Base-by-base conservation (phyloP, 2,888 invertebrate genomes). In the Kryphioiulus occultus region DNA sequence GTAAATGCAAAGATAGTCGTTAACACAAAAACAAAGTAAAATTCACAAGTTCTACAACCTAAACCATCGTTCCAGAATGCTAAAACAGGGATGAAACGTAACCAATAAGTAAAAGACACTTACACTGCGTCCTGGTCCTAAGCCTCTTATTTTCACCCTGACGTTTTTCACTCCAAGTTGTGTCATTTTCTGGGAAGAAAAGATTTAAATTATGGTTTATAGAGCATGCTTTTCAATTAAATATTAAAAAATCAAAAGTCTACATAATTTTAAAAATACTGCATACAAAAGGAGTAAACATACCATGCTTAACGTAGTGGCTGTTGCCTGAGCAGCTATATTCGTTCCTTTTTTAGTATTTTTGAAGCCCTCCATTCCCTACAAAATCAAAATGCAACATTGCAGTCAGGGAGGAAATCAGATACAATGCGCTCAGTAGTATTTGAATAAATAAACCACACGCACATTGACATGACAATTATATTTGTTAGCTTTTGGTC, bases 341-440 rank as follows among this genome's bases (percentile, higher is more conserved):
- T 98, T 98, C 5, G 99, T 99, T 89, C 98, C 98, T 92, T 99
- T 99, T 90, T 96, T 95, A 0, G 98, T 95, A 92, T 98, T 97
- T 92, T 97, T 98, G 91, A 98, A 99, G 44, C 89, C 89, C 87
- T 89, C 89, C 32, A 86, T 22, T 32, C 89, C 89, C 89, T 88
- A 39, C 0, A n/a, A 88, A 88, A 78, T 12, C 1, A 68, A 68
- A 78, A 22, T 4, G 17, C 12, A 44, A 17, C 39, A 68, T 68
- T 68, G 78, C 78, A 22, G 26, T 68, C 26, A 26, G n/a, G 78
- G 10, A 22, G n/a, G 78, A 3, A 68, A 10, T n/a, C 78, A 68
- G 26, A 68, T 22, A 5, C 5, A 26, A 68, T 10, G 78, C 10
- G 39, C 9, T 39, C 39, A 39, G 39, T 39, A 3, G 9, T 5